Evolutionary conservation across 92 coral and sea anemone species (phyloP).

Genomic region (Pocillopora meandrina): DNA sequence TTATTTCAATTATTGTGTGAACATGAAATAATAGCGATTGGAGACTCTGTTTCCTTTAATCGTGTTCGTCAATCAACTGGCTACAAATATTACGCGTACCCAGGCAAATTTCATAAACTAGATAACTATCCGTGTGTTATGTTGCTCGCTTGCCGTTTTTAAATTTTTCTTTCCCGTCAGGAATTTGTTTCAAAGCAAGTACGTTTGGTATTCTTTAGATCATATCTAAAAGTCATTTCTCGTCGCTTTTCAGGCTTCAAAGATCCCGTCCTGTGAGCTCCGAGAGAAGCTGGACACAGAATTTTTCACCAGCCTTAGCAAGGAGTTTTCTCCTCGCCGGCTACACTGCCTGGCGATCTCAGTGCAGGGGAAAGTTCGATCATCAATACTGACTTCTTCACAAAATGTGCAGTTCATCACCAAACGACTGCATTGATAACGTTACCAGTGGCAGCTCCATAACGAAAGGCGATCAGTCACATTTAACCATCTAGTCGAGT

Average conservation of each 20-base stretch:
- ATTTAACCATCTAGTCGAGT: too few species aligned
- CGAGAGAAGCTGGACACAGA: constrained; percentile 48
- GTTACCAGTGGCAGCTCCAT: not conserved
- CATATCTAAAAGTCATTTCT: not conserved
- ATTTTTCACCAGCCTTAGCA: constrained; percentile 39
- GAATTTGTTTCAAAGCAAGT: not conserved
- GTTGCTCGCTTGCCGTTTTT: too few species aligned
- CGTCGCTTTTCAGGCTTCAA: constrained; percentile 24
- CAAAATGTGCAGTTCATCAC: constrained; percentile 48
- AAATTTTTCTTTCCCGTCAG: not conserved
- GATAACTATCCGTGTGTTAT: too few species aligned
- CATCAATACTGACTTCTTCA: constrained; percentile 39
- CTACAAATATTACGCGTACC: too few species aligned
- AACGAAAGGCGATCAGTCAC: not conserved
- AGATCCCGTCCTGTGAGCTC: constrained; percentile 40
- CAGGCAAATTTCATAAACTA: too few species aligned
- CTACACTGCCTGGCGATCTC: constrained; percentile 42
- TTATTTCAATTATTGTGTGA: too few species aligned
- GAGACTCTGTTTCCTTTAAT: not conserved
- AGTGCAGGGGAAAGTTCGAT: constrained; percentile 48
- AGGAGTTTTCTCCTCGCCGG: constrained; percentile 47
- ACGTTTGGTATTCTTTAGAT: not conserved
- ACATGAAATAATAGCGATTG: too few species aligned
- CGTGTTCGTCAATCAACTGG: not conserved
- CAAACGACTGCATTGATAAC: constrained; percentile 15